Evolutionary conservation across 2,797 vertebrate species (phyloP), one percentile per base, ranked within the genome.

Genomic region (Acanthopagrus latus): DNA sequence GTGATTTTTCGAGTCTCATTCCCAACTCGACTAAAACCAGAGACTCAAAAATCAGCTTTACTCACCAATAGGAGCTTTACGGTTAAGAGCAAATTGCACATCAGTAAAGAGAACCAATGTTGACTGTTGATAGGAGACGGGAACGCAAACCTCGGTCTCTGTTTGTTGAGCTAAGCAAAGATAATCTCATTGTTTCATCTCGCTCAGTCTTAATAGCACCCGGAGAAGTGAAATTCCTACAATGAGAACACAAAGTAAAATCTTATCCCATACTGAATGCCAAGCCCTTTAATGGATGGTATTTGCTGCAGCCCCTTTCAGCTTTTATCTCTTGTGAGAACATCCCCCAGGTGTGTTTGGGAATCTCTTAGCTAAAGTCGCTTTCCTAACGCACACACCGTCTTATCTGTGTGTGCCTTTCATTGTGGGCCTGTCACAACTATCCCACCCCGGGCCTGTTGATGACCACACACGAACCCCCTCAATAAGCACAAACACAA

Each of bases 331-430:
- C 54, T 9, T 60, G 73, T 73, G 29, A 64, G 86, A 79, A 86
- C 77, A 78, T 88, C 83, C 76, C 65, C 84, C 88, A 86, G 84
- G 84, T 93, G 92, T 91, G 89, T 91, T 93, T 92, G 85, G 74
- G 73, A 81, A 85, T 33, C 59, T 76, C 74, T 71, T 21, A 11
- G 78, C 62, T 74, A 20, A 87, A 85, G 80, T 76, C 64, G 65
- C 76, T 81, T 80, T 88, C 66, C 81, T 74, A 75, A 74, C 60
- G 58, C 80, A 84, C 82, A 89, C 72, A 62, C 62, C 3, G 78
- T 77, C 88, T 90, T 89, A 92, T 93, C 89, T 85, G 64, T 86
- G 85, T 89, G 86, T 84, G 79, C 66, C 66, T 87, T 87, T 82
- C 88, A 85, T 88, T 92, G 86, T 89, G 82, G 55, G 51, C 64